phyloP scores from a whole-genome alignment of 2,888 invertebrate species.

The Geotrupes spiniger region DNA sequence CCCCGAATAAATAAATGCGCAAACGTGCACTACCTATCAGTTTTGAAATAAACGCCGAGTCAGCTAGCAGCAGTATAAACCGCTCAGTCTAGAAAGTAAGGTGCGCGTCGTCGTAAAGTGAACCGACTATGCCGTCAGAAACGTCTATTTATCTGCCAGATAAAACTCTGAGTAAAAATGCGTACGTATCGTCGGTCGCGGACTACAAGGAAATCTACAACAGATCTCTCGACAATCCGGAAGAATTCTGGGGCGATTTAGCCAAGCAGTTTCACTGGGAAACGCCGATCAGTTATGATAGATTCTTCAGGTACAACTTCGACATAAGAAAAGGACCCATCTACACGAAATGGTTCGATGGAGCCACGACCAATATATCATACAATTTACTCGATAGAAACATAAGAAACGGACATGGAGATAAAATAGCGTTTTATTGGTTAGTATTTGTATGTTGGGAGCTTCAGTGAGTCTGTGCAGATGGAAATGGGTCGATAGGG shows the following conservation, averaged over 20 bases:
- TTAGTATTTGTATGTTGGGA: conserved; percentile 54
- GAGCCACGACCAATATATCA: conserved; percentile 91
- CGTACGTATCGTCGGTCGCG: conserved; percentile 67
- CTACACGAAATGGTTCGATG: conserved; percentile 92
- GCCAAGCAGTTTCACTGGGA: conserved; percentile 95
- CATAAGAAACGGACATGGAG: conserved; percentile 83
- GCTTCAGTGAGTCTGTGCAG: conserved; percentile 19
- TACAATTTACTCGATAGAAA: conserved; percentile 94
- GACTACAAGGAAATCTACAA: conserved; percentile 82
- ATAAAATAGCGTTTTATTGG: conserved; percentile 94
- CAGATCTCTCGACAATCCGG: conserved; percentile 83
- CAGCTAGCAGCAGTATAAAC: conserved; percentile 2
- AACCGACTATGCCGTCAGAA: conserved; percentile 55
- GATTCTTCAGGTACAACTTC: conserved; percentile 89
- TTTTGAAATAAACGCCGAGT: conserved; percentile 5
- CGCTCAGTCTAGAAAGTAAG: conserved; percentile 7
- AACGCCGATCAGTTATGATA: conserved; percentile 67
- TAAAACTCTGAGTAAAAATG: conserved; percentile 55
- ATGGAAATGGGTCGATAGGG: conserved; percentile 23
- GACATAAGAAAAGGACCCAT: conserved; percentile 85
- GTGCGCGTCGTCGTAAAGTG: background rate
- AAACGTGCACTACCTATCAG: conserved; percentile 14
- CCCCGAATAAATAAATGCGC: conserved; percentile 19
- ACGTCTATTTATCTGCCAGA: conserved; percentile 59
- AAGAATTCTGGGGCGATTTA: conserved; percentile 89